These are phyloP conservation scores for Pantelozetes paolii DNA, from an alignment of 2,888 invertebrate genomes.

Conservation along the genomic window DNA sequence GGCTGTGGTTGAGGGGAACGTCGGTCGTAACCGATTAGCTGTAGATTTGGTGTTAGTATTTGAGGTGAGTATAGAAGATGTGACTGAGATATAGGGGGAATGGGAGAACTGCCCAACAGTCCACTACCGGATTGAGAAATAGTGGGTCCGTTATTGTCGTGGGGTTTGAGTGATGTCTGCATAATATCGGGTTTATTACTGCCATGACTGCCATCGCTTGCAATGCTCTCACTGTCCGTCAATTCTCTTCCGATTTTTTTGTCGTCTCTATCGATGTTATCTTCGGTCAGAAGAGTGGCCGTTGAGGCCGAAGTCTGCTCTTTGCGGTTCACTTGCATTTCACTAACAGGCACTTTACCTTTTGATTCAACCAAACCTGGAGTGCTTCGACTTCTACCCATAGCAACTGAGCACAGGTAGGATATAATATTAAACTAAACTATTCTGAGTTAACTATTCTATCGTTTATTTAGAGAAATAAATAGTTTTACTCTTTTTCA, in stretches of 20 bases:
- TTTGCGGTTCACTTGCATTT: slow-evolving; percentile 58
- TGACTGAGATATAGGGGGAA: slow-evolving; percentile 22
- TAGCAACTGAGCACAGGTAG: slow-evolving; percentile 63
- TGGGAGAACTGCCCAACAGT: slow-evolving; percentile 22
- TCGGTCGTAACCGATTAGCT: slow-evolving; percentile 36
- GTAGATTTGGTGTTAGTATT: slow-evolving; percentile 29
- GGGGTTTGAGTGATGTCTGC: slow-evolving; percentile 5
- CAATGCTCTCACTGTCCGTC: slow-evolving; percentile 27
- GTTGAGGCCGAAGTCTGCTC: slow-evolving; percentile 43
- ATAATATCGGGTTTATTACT: slow-evolving; percentile 7
- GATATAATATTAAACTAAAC: neutral
- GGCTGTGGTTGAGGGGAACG: slow-evolving; percentile 26
- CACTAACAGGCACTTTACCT: slow-evolving; percentile 79
- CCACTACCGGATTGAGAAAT: slow-evolving; percentile 6
- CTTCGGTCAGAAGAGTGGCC: slow-evolving; percentile 44
- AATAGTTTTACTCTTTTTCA: slow-evolving; percentile 72
- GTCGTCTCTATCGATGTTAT: slow-evolving; percentile 20
- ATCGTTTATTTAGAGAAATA: neutral
- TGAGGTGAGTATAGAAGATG: slow-evolving; percentile 38
- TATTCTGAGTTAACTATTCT: neutral
- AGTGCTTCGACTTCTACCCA: slow-evolving; percentile 92
- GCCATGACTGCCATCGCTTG: slow-evolving; percentile 31
- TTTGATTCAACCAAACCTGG: slow-evolving; percentile 90
- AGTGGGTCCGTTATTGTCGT: slow-evolving; percentile 16
- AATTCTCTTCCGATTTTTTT: neutral